Percentiles rank a stretch among this genome's conserved stretches.
phyloP scores from a whole-genome alignment of 1,140 invertebrate genomes.

The Branchinecta lynchi region DNA sequence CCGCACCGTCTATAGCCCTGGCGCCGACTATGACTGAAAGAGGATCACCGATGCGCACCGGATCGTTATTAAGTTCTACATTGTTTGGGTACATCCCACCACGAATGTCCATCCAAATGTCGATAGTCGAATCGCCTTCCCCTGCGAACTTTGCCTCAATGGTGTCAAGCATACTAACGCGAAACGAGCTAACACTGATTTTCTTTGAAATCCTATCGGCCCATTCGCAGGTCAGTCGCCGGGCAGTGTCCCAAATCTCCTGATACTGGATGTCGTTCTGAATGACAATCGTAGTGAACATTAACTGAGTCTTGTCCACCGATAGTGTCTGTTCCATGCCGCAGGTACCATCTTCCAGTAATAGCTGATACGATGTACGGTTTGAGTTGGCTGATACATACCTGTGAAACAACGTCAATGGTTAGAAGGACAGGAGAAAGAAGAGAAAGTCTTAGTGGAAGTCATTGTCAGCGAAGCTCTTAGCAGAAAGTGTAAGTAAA shows the following conservation, averaged over 20 bases:
- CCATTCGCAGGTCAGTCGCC: constrained; percentile 20
- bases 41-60: constrained; percentile 19
- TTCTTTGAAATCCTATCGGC: constrained; percentile 19
- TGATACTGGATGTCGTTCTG: constrained; percentile 19
- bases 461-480: too few species aligned
- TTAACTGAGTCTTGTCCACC: neutral
- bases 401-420: constrained; percentile 27
- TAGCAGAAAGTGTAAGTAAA: too few species aligned
- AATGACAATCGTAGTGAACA: constrained; percentile 17
- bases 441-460: too few species aligned
- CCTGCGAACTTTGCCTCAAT: constrained; percentile 11
- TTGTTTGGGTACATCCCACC: constrained; percentile 18
- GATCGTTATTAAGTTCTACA: constrained; percentile 10
- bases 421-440: neutral
- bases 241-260: constrained; percentile 22
- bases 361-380: constrained; percentile 32
- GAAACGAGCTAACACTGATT: constrained; percentile 17
- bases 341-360: constrained; percentile 14
- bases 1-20: constrained; percentile 21
- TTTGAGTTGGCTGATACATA: constrained; percentile 43
- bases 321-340: constrained; percentile 7
- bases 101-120: constrained; percentile 26
- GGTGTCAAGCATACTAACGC: constrained; percentile 17
- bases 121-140: constrained; percentile 20
- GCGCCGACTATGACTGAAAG: constrained; percentile 25